Evolutionary conservation across 2,797 vertebrate species (phyloP).

Genomic region (Microhierax caerulescens): DNA sequence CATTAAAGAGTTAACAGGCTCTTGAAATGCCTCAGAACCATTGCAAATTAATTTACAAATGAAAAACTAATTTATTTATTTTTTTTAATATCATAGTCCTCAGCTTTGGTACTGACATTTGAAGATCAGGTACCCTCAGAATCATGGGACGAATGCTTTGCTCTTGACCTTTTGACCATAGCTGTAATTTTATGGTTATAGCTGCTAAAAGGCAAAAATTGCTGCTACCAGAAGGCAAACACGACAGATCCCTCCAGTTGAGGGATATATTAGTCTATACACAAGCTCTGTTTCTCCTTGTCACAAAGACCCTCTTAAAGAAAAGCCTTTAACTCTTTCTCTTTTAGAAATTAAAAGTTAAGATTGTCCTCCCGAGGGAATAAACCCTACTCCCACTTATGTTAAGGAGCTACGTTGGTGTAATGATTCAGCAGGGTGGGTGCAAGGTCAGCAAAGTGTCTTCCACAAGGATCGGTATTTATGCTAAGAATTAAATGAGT

Average conservation of each 20-base stretch:
- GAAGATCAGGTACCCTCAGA: neutral
- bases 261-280: neutral
- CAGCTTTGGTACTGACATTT: neutral
- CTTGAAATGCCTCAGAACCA: neutral
- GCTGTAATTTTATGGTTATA: neutral
- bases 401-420: neutral
- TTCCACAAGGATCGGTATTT: neutral
- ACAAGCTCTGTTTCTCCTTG: neutral
- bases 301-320: neutral
- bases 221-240: neutral
- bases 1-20: neutral
- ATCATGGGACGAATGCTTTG: neutral
- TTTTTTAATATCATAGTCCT: neutral
- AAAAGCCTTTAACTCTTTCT: neutral
- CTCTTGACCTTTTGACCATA: neutral
- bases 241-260: neutral
- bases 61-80: neutral
- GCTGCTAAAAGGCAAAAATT: neutral
- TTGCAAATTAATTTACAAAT: neutral
- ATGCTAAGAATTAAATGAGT: neutral
- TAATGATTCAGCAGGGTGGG: slow-evolving; percentile 16
- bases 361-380: neutral
- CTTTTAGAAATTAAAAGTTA: neutral
- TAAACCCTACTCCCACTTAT: neutral
- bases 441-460: neutral